A percentile compares a stretch with the other conserved stretches of the same genome.
Conservation (phyloP, 2,797 vertebrate genomes). For the Botia almorhae region DNA sequence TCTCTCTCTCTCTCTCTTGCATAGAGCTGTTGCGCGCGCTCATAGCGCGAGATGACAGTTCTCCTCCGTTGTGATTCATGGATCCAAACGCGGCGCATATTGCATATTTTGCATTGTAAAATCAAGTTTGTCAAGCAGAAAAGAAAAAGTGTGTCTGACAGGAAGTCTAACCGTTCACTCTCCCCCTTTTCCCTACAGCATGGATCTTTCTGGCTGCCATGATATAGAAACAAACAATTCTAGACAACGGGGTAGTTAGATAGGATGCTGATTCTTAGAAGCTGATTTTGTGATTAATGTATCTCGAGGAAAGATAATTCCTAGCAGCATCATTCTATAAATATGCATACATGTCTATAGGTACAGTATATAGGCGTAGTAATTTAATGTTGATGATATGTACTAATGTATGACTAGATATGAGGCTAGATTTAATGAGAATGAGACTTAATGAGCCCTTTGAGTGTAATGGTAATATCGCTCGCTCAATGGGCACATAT, state of each 20-base stretch:
- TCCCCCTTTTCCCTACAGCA: conserved; percentile 37
- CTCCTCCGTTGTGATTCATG: conserved; percentile 77
- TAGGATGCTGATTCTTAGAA: conserved; percentile 11
- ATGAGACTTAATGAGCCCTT: neutral
- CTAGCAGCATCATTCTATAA: neutral
- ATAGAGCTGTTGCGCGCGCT: conserved; percentile 70
- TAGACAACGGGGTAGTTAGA: conserved; percentile 9
- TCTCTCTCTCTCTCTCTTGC: conserved; percentile 22
- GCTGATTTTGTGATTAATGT: neutral
- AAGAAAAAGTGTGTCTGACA: conserved; percentile 62
- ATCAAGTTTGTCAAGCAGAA: conserved; percentile 62
- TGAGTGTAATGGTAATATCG: conserved; percentile 51
- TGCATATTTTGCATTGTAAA: conserved; percentile 74
- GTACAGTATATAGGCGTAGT: neutral
- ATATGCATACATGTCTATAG: neutral
- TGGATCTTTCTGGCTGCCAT: conserved; percentile 26
- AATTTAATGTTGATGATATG: neutral
- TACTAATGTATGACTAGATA: neutral
- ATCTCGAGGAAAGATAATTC: neutral
- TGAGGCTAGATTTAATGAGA: neutral
- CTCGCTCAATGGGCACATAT: conserved; percentile 79
- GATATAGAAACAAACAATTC: conserved; percentile 44
- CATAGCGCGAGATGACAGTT: conserved; percentile 73
- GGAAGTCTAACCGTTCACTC: conserved; percentile 54
- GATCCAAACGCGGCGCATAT: conserved; percentile 69